Conservation (phyloP, 2,888 invertebrate species). For the Agriopis aurantiaria region DNA sequence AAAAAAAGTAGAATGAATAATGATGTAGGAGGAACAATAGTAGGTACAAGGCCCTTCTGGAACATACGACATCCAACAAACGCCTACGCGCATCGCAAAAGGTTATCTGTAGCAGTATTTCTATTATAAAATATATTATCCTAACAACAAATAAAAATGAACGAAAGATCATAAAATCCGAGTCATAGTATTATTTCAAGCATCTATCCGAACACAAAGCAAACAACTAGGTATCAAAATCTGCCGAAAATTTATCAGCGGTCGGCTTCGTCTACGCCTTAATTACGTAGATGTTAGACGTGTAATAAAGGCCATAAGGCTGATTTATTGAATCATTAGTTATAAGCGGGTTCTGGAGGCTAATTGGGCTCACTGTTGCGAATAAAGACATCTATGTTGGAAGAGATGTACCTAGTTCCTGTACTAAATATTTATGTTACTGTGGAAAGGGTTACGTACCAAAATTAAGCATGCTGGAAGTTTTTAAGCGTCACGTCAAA, state of each 20-base stretch:
- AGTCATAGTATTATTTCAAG: not conserved
- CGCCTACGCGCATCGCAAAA: not conserved
- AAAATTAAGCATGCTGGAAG: too few relatives aligned
- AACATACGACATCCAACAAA: not conserved
- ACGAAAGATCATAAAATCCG: not conserved
- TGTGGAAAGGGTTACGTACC: too few relatives aligned
- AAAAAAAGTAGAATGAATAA: not conserved
- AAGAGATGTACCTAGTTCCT: conserved; percentile 17
- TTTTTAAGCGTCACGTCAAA: too few relatives aligned
- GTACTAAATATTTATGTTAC: not conserved
- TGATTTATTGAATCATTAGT: conserved; percentile 82
- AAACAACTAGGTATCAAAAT: conserved; percentile 43
- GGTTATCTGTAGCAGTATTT: not conserved
- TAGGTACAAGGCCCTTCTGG: not conserved
- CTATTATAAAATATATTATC: not conserved
- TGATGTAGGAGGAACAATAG: not conserved
- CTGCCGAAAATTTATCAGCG: conserved; percentile 64
- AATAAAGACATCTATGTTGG: conserved; percentile 49
- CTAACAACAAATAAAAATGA: not conserved
- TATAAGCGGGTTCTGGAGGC: conserved; percentile 78
- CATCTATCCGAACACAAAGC: not conserved
- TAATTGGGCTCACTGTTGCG: conserved; percentile 59
- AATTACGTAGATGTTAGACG: conserved; percentile 82
- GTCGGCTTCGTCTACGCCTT: conserved; percentile 63
- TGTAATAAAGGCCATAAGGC: conserved; percentile 79